Base-by-base conservation (phyloP, 1,140 invertebrate species). In the Polyergus mexicanus region DNA sequence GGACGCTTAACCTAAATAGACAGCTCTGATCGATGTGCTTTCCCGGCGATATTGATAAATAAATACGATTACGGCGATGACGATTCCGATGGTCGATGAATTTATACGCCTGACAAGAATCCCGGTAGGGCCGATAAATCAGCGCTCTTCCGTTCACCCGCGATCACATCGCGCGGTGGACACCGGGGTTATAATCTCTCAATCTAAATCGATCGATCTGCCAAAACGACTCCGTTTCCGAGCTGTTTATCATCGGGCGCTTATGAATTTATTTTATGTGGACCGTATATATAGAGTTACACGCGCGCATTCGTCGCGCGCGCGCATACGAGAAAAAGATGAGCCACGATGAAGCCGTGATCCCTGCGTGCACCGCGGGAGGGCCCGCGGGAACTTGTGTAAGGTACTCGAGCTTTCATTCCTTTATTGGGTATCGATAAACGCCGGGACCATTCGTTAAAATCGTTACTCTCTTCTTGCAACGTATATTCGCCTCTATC, bases 181-280 rank as follows among this genome's bases (percentile, higher is more conserved):
- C 89, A 91, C 85, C 90, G 87, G 89, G 86, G 88, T 51, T 51
- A 87, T 92, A 94, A 94, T 94, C 94, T 94, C 92, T 92, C 90
- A 92, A 94, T 94, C 94, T 94, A 93, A 94, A 94, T 94, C 92
- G 92, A 90, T 92, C 88, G 90, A 91, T 93, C 90, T 88, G 90
- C 88, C 89, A 86, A 89, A 87, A 91, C 90, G 90, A 91, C 92
- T 92, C 91, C 85, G 88, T 94, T 93, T 91, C 87, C 83, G 86
- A 86, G 88, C 90, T 90, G 90, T 93, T 91, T 91, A 92, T 92
- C 92, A 92, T 88, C 80, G 58, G 63, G 68, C 84, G 63, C 76
- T 87, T 89, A 89, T 86, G 80, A 91, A 92, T 92, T 90, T 86
- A 90, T 91, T 90, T 89, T 76, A 76, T 69, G 47, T 51, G 71